Conservation (phyloP, 2,113 vertebrate genomes). For the Hipposideros armiger region DNA sequence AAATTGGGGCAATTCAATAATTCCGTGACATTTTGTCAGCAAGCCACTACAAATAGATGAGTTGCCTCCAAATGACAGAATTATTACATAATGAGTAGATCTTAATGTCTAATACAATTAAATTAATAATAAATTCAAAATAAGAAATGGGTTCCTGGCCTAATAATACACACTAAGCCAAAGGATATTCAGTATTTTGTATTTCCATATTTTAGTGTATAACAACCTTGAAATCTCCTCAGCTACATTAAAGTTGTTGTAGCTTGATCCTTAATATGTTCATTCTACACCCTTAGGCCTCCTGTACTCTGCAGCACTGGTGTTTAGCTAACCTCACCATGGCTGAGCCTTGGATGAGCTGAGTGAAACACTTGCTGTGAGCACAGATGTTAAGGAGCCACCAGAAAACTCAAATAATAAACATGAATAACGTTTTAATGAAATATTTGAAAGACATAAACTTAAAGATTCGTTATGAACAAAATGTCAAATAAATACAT, state of each 20-base stretch:
- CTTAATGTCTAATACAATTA: constrained; percentile 17
- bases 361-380: background rate
- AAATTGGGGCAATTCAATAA: background rate
- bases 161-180: background rate
- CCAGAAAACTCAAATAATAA: background rate
- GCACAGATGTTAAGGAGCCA: background rate
- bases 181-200: background rate
- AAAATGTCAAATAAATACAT: background rate
- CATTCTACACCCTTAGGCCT: background rate
- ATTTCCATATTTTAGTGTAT: background rate
- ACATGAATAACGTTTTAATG: background rate
- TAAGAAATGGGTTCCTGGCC: background rate
- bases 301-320: background rate
- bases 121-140: background rate
- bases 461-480: background rate
- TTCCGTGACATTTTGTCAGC: background rate
- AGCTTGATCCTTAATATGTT: background rate
- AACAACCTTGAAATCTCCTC: background rate
- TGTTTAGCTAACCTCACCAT: background rate
- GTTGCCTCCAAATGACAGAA: background rate
- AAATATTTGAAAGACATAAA: background rate
- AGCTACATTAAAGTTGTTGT: background rate
- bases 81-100: background rate
- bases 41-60: background rate
- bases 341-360: background rate